These are phyloP conservation scores for Salpingus planirostris DNA, from an alignment of 2,888 invertebrate species.

Conservation along the genomic window DNA sequence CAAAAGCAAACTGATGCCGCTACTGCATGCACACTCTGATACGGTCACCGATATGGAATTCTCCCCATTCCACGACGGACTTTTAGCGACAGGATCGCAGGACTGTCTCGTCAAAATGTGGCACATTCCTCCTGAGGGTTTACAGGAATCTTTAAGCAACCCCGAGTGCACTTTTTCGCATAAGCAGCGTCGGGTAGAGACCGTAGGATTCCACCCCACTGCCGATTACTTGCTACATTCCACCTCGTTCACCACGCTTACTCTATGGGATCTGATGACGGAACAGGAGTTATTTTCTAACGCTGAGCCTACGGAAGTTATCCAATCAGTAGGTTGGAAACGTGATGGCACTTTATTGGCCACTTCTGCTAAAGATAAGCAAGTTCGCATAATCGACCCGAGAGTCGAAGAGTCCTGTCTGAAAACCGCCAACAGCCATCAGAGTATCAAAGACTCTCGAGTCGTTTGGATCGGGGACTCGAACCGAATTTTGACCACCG, in stretches of 20 bases:
- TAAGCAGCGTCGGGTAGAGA: conserved; percentile 78
- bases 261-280: conserved; percentile 77
- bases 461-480: conserved; percentile 85
- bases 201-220: conserved; percentile 84
- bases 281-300: conserved; percentile 74
- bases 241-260: conserved; percentile 71
- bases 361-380: conserved; percentile 88
- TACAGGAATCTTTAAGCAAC: conserved; percentile 64
- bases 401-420: conserved; percentile 53
- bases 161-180: conserved; percentile 75
- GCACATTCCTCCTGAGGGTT: conserved; percentile 76
- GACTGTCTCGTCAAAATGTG: conserved; percentile 85
- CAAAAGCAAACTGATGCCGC: conserved; percentile 79
- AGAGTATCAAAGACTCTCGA: conserved; percentile 85
- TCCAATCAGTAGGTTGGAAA: conserved; percentile 87
- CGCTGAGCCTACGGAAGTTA: conserved; percentile 65
- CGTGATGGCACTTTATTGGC: conserved; percentile 73
- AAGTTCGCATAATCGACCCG: conserved; percentile 79
- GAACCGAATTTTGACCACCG: conserved; percentile 77
- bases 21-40: conserved; percentile 79
- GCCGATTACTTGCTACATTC: conserved; percentile 85
- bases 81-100: conserved; percentile 83
- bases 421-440: conserved; percentile 66
- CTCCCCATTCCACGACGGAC: conserved; percentile 90
- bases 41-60: conserved; percentile 93